Percentiles rank a stretch among this genome's conserved stretches.
Evolutionary conservation across 1,140 invertebrate species (phyloP).

Genomic region (Pseudomyrmex cubaensis): DNA sequence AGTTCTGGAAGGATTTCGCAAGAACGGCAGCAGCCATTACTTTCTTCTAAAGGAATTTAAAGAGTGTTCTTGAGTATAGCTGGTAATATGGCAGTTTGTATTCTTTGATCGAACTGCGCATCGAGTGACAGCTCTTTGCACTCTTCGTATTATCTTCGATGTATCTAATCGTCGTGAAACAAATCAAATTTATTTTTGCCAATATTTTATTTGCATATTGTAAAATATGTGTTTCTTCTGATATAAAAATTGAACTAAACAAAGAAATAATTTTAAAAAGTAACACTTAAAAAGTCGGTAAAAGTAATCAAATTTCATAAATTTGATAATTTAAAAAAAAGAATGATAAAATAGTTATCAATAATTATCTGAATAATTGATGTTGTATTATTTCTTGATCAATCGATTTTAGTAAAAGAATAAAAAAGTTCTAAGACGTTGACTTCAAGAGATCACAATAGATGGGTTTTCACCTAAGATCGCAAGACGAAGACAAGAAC

Average conservation of each 20-base stretch:
- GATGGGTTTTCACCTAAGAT: slow-evolving; percentile 33
- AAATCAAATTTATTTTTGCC: not conserved
- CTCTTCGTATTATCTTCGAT: not conserved
- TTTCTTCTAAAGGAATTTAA: not conserved
- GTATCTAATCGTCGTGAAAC: slow-evolving; percentile 39
- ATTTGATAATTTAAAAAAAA: not conserved
- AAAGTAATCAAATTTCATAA: not conserved
- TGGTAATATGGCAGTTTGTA: slow-evolving; percentile 46
- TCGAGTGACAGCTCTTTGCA: slow-evolving; percentile 39
- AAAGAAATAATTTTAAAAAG: not conserved
- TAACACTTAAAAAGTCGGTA: not conserved
- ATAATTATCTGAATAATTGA: no score
- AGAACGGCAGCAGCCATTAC: not conserved
- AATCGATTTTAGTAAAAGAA: not conserved
- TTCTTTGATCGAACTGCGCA: slow-evolving; percentile 34
- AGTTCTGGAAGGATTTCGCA: not conserved
- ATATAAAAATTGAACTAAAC: not conserved
- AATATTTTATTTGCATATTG: not conserved
- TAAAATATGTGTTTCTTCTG: not conserved
- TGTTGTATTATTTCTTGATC: not conserved
- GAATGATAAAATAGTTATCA: no score
- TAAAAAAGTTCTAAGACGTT: not conserved
- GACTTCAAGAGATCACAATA: slow-evolving; percentile 1
- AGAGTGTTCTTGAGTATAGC: slow-evolving; percentile 11
- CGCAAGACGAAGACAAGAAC: slow-evolving; percentile 38